Percentiles rank a stretch among this genome's conserved stretches.
phyloP scores from a whole-genome alignment of 2,888 invertebrate species.

The Dasypogon diadema region DNA sequence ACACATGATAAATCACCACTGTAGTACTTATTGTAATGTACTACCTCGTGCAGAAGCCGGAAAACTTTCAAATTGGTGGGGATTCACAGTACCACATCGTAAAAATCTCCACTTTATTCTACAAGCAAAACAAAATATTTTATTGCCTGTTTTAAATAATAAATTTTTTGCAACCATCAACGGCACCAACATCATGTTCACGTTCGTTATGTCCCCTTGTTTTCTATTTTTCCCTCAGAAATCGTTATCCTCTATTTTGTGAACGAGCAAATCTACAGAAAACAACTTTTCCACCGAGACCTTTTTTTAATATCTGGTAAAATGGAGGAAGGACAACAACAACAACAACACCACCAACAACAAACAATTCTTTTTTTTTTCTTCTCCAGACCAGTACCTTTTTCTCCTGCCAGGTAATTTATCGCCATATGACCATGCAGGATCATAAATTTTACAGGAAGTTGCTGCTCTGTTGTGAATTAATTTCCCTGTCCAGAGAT shows the following conservation, averaged over 20 bases:
- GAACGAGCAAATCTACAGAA: conserved; percentile 5
- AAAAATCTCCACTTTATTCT: background rate
- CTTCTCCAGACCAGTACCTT: background rate
- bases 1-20: too few species aligned
- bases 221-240: background rate
- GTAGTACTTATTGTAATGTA: too few species aligned
- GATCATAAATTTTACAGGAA: conserved; percentile 39
- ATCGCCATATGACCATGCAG: conserved; percentile 46
- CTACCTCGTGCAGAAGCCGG: too few species aligned
- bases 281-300: conserved; percentile 26
- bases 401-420: conserved; percentile 46
- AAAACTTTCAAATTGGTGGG: too few species aligned
- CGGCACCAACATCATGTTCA: background rate
- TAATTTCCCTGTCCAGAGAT: conserved; percentile 11
- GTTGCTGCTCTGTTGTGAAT: conserved; percentile 31
- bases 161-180: conserved; percentile 13
- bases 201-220: too few species aligned
- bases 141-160: conserved; percentile 1
- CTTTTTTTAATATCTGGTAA: conserved; percentile 18
- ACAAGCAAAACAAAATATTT: background rate
- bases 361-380: background rate
- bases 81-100: too few species aligned
- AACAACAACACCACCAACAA: background rate
- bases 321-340: background rate
- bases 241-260: conserved; percentile 3